phyloP scores from a whole-genome alignment of 2,888 invertebrate species.

The Drosophila atripex region DNA sequence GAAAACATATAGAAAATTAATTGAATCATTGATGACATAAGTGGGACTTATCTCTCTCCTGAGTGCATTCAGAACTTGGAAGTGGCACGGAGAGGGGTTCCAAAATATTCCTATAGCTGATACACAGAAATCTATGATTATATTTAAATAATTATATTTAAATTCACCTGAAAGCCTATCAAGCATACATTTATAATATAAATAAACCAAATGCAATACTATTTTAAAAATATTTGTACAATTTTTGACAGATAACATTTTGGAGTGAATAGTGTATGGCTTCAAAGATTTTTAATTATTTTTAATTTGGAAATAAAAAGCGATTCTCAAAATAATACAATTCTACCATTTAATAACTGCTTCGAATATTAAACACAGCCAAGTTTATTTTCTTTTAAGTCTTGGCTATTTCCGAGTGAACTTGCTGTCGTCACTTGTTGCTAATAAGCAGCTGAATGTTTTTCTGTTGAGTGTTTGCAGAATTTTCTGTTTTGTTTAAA shows the following conservation, averaged over 20 bases:
- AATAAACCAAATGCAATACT: not conserved
- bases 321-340: constrained; percentile 3
- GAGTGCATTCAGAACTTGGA: constrained; percentile 13
- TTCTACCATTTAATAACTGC: not conserved
- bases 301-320: not conserved
- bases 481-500: constrained; percentile 48
- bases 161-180: not conserved
- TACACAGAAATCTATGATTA: not conserved
- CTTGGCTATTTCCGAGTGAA: constrained; percentile 3
- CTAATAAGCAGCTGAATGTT: constrained; percentile 45
- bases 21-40: constrained; percentile 54
- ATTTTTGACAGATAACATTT: not conserved
- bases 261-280: not conserved
- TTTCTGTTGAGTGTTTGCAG: constrained; percentile 22
- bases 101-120: constrained; percentile 7
- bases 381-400: constrained; percentile 49
- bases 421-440: constrained; percentile 66
- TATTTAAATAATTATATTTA: not conserved
- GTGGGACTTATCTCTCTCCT: constrained; percentile 44
- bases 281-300: not conserved
- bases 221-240: not conserved
- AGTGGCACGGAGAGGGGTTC: not conserved
- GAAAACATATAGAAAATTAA: constrained; percentile 39
- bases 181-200: not conserved
- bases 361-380: not conserved